Evolutionary conservation across 1,140 invertebrate genomes (phyloP), one percentile per base, ranked within the genome.

Genomic region (Trichoplusia ni): DNA sequence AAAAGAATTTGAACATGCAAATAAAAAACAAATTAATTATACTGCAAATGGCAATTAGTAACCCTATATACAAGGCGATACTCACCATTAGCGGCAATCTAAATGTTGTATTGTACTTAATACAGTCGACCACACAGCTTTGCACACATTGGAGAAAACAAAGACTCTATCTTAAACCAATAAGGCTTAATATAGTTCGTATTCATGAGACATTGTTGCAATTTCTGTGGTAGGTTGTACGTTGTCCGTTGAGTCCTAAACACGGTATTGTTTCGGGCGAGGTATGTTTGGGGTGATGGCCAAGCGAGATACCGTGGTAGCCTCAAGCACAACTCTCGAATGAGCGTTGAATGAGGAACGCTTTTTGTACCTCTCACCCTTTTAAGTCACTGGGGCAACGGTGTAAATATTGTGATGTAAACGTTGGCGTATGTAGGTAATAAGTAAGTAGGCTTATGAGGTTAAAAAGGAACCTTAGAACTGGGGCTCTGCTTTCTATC

Each of bases 101-200:
- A 77, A 73, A 77, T 77, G 71, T 73, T 77, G 74, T 73, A 76
- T 73, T 71, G 74, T 77, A 71, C n/a, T n/a, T n/a, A n/a, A n/a
- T n/a, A n/a, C n/a, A n/a, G n/a, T n/a, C n/a, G n/a, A n/a, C n/a
- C n/a, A n/a, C n/a, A n/a, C n/a, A n/a, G n/a, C n/a, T n/a, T n/a
- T n/a, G n/a, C n/a, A n/a, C n/a, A n/a, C n/a, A n/a, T n/a, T n/a
- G n/a, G n/a, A n/a, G n/a, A n/a, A n/a, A n/a, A n/a, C n/a, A n/a
- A n/a, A n/a, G n/a, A n/a, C n/a, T n/a, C n/a, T n/a, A n/a, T n/a
- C n/a, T n/a, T n/a, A n/a, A n/a, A n/a, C n/a, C n/a, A n/a, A n/a
- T n/a, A n/a, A n/a, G n/a, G n/a, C n/a, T n/a, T n/a, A n/a, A n/a
- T n/a, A n/a, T n/a, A n/a, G n/a, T n/a, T n/a, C n/a, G n/a, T n/a